Conservation (phyloP, 2,888 invertebrate species). For the Cerastis leucographa region DNA sequence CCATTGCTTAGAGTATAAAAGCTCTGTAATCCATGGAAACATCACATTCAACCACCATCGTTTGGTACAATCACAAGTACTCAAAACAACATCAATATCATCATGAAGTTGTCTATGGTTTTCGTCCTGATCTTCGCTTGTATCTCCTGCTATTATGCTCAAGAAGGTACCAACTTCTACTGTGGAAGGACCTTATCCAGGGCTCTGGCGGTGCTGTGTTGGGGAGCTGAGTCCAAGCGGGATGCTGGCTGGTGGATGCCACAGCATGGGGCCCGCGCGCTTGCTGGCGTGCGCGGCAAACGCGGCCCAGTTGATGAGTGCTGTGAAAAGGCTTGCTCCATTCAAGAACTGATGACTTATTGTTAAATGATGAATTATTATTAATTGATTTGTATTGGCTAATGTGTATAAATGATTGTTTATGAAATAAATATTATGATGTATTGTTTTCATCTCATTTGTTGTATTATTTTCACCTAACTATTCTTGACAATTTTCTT, state of each 20-base stretch:
- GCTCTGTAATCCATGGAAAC: background rate
- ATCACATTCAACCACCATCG: constrained; percentile 40
- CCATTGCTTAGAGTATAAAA: constrained; percentile 41
- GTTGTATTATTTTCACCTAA: background rate
- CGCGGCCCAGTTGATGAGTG: constrained; percentile 61
- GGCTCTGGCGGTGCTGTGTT: constrained; percentile 50
- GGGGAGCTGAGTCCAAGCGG: constrained; percentile 44
- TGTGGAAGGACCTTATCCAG: constrained; percentile 57
- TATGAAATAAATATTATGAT: background rate
- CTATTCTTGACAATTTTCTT: background rate
- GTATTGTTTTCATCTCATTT: background rate
- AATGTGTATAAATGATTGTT: constrained; percentile 1
- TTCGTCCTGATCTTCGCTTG: constrained; percentile 35
- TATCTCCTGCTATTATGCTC: constrained; percentile 28
- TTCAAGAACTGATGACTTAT: constrained; percentile 55
- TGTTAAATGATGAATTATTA: constrained; percentile 33
- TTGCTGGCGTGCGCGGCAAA: constrained; percentile 56
- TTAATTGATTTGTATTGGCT: background rate
- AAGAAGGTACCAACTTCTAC: constrained; percentile 34
- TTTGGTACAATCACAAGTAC: background rate
- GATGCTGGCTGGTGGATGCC: constrained; percentile 50
- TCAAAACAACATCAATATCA: background rate
- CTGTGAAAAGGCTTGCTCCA: constrained; percentile 58
- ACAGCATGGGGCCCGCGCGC: constrained; percentile 5
- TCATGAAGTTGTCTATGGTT: constrained; percentile 48